Evolutionary conservation across 1,140 invertebrate genomes (phyloP).

Genomic region (Mya arenaria): DNA sequence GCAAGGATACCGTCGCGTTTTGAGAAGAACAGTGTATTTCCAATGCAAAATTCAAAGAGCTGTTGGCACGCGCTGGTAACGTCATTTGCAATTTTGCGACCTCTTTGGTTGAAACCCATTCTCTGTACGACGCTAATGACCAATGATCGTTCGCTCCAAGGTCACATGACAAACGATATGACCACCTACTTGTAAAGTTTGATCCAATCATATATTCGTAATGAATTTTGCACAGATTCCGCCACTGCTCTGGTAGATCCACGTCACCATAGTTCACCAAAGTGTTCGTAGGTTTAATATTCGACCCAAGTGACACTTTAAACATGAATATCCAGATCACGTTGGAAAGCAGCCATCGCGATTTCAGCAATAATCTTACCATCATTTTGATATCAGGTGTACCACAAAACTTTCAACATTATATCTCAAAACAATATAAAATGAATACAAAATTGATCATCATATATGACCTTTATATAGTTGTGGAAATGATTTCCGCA

Average conservation of each 20-base stretch:
- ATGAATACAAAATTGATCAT: no score
- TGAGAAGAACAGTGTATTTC: slow-evolving; percentile 15
- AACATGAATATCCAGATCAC: no score
- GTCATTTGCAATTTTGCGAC: not conserved
- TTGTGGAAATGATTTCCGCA: no score
- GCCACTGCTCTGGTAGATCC: slow-evolving; percentile 3
- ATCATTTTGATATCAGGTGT: no score
- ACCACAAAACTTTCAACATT: no score
- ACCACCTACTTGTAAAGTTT: slow-evolving; percentile 24
- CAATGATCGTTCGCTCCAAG: slow-evolving; percentile 15
- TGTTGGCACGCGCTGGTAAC: not conserved
- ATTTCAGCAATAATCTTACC: no score
- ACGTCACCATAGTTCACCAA: no score
- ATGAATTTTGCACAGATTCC: not conserved
- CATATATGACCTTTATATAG: no score
- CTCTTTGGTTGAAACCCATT: slow-evolving; percentile 47
- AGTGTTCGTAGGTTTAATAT: no score
- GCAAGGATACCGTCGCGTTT: slow-evolving; percentile 28
- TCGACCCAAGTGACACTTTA: no score
- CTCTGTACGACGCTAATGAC: slow-evolving; percentile 40
- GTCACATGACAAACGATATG: slow-evolving; percentile 49
- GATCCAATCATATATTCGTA: slow-evolving; percentile 22
- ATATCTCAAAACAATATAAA: no score
- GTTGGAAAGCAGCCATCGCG: no score
- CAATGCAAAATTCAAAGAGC: slow-evolving; percentile 17